Evolutionary conservation across 2,888 invertebrate genomes (phyloP), one percentile per base, ranked within the genome.

Genomic region (Rosalia funebris): DNA sequence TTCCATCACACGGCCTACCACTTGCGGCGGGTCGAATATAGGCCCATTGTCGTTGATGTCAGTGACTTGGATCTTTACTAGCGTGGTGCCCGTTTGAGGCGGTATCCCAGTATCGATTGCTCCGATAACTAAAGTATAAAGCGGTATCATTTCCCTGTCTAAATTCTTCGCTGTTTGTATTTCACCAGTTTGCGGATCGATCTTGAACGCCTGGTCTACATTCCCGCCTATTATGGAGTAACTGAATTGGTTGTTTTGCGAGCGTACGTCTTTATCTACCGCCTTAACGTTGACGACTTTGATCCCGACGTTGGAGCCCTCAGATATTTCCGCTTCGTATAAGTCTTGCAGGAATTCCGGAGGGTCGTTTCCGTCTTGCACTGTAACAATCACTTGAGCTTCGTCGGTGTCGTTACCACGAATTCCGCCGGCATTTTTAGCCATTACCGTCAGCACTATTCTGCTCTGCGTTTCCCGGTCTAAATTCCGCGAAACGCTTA

Each of bases 11-110:
- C 89, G 88, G 0, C 94, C 96, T 37, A 89, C 81, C 14, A 91
- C 86, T 66, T 87, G 88, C 0, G 86, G 83, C 0, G 89, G 84
- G 66, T 91, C 90, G 75, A 97, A 94, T 31, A 88, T 82, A 0
- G 96, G 97, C 0, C 93, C 94, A 77, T 96, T 96, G 76, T 97
- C 96, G 77, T 97, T 97, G n/a, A 95, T 87, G 79, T 97, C 96
- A 5, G 87, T 85, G 0, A 97, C 78, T 16, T 88, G 86, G 52
- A 97, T 90, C 77, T 88, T 89, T 0, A 97, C 91, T 0, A 89
- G 88, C 0, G 95, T 87, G 0, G 93, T 93, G n/a, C 95, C 96
- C 42, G 95, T 96, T 83, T 95, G 94, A 1, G 95, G 94, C 1
- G 96, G 96, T 9, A 86, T 79, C 0, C 96, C 96, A 3, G 91